Base-by-base conservation (phyloP, 2,888 invertebrate genomes). In the Acanthococcus lagerstroemiae region DNA sequence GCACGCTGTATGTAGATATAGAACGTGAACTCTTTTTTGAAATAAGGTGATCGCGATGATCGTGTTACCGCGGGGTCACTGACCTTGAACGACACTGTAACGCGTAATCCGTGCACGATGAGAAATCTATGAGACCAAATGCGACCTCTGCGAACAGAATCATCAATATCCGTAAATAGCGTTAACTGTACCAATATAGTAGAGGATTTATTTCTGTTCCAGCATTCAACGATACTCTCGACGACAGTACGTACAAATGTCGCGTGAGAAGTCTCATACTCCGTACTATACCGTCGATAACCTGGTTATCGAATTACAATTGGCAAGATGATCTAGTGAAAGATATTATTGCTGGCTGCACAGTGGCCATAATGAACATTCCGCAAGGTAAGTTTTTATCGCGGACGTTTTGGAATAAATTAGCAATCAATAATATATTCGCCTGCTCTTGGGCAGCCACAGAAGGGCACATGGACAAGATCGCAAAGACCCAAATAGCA, bases 291-390 rank as follows among this genome's bases (percentile, higher is more conserved):
- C 76, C 76, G 19, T 72, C 74, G 21, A 61, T 74, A 17, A 76
- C 69, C n/a, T 76, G 76, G 76, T 68, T 76, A 21, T 72, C 73
- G 25, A 69, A 71, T 15, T 76, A 76, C 69, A 70, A 74, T 15
- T 75, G 73, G 73, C 72, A 71, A 63, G 65, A 72, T 17, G 73
- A 80, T 72, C 73, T 82, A 2, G 66, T 78, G 0, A 74, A 83
- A 9, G 94, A 95, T 77, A 72, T 90, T 55, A 81, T 91, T 6
- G 84, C 91, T 0, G 95, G 94, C 0, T 81, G 89, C 25, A 94
- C 94, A 0, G 88, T 93, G 0, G 91, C 89, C n/a, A 82, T 92
- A 30, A 88, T 92, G 87, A 89, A 92, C 73, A 89, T 92, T 76
- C 91, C 92, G 0, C 92, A 92, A 81, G 91, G 90, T 12, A 48